Evolutionary conservation across 2,888 invertebrate genomes (phyloP).

Genomic region (Halictus quadricinctus): DNA sequence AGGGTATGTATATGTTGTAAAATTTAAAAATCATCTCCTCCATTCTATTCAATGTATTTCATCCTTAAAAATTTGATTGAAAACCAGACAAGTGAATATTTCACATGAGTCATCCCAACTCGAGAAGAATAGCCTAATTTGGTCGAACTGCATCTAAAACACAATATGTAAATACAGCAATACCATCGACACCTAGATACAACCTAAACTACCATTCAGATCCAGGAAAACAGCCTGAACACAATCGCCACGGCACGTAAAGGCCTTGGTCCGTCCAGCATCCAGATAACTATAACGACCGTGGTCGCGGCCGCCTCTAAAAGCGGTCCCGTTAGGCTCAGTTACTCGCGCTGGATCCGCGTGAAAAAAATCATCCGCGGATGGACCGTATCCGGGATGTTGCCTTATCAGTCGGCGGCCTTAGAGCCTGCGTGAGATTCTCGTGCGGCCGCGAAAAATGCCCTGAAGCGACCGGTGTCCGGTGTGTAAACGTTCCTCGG

Average conservation of each 20-base stretch:
- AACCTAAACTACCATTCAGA: not conserved
- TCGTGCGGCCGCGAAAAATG: slow-evolving; percentile 51
- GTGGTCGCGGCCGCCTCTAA: slow-evolving; percentile 6
- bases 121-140: no score
- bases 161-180: not conserved
- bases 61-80: not conserved
- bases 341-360: slow-evolving; percentile 17
- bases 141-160: no score
- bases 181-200: not conserved
- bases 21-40: not conserved
- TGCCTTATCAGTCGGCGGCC: slow-evolving; percentile 61
- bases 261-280: slow-evolving; percentile 3
- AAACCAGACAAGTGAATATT: not conserved
- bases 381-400: slow-evolving; percentile 52
- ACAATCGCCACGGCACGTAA: not conserved
- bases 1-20: not conserved
- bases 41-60: not conserved
- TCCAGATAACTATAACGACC: slow-evolving; percentile 35
- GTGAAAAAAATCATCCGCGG: slow-evolving; percentile 46
- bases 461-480: slow-evolving; percentile 1
- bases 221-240: not conserved
- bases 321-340: slow-evolving; percentile 49
- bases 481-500: slow-evolving; percentile 51
- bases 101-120: not conserved
- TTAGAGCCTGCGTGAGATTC: slow-evolving; percentile 50